phyloP scores from a whole-genome alignment of 1,140 invertebrate genomes.

The Lasioglossum baleicum region DNA sequence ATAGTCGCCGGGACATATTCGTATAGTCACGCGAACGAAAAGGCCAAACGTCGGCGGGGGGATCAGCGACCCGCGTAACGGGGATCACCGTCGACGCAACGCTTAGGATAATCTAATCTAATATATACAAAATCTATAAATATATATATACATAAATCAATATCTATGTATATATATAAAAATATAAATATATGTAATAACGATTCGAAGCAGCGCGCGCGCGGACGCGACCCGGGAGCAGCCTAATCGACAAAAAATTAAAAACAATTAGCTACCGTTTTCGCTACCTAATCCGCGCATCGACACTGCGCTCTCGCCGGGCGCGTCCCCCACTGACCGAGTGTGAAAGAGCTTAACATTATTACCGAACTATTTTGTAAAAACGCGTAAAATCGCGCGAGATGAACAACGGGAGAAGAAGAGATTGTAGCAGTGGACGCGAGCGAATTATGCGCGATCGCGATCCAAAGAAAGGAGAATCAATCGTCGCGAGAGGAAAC shows the following conservation, averaged over 20 bases:
- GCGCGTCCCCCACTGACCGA: conserved; percentile 19
- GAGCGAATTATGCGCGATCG: background rate
- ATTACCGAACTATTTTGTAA: conserved; percentile 45
- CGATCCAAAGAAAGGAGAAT: background rate
- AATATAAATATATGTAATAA: conserved; percentile 24
- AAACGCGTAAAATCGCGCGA: background rate
- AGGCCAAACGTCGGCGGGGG: conserved; percentile 19
- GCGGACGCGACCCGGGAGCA: background rate
- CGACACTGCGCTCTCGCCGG: background rate
- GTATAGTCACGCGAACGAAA: conserved; percentile 21
- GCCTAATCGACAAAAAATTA: background rate
- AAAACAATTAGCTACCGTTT: background rate
- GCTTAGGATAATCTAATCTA: conserved; percentile 45
- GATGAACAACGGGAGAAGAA: background rate
- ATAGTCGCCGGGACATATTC: conserved; percentile 71
- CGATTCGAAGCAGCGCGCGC: conserved; percentile 14
- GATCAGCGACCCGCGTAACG: background rate
- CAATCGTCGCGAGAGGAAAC: too few species aligned
- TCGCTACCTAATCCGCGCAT: background rate
- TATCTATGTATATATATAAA: background rate
- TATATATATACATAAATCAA: background rate
- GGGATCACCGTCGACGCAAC: conserved; percentile 17
- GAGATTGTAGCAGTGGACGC: background rate
- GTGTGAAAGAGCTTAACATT: conserved; percentile 43
- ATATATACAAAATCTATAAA: conserved; percentile 6